A percentile compares a stretch with the other conserved stretches of the same genome.
Evolutionary conservation across 2,113 vertebrate species (phyloP).

Genomic region (Pseudorectes ferrugineus): DNA sequence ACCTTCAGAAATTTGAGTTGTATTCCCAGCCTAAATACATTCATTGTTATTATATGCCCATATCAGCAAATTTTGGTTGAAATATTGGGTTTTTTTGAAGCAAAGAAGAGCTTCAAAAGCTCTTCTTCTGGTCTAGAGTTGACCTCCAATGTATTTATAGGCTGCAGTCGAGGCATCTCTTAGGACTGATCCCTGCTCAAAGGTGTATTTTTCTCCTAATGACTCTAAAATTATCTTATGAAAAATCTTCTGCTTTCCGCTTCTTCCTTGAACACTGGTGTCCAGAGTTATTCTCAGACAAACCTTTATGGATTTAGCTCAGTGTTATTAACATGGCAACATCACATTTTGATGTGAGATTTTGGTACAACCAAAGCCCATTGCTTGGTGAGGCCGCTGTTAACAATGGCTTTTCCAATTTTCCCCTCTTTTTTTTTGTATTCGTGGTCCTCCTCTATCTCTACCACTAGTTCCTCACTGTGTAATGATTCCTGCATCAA

Average conservation of each 20-base stretch:
- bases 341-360: background rate
- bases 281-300: background rate
- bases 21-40: background rate
- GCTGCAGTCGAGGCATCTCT: background rate
- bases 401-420: background rate
- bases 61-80: background rate
- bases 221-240: background rate
- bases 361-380: rapidly evolving
- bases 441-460: background rate
- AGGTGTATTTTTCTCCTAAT: rapidly evolving
- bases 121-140: background rate
- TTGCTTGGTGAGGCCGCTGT: background rate
- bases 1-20: background rate
- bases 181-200: background rate
- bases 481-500: background rate
- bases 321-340: background rate
- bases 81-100: too few relatives aligned
- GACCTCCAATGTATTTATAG: background rate
- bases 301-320: background rate
- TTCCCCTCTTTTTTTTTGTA: rapidly evolving
- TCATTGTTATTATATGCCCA: too few relatives aligned
- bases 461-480: background rate
- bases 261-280: background rate
- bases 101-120: background rate
- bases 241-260: background rate